Conservation (phyloP, 64 coral and sea anemone genomes). For the Pocillopora damicornis region DNA sequence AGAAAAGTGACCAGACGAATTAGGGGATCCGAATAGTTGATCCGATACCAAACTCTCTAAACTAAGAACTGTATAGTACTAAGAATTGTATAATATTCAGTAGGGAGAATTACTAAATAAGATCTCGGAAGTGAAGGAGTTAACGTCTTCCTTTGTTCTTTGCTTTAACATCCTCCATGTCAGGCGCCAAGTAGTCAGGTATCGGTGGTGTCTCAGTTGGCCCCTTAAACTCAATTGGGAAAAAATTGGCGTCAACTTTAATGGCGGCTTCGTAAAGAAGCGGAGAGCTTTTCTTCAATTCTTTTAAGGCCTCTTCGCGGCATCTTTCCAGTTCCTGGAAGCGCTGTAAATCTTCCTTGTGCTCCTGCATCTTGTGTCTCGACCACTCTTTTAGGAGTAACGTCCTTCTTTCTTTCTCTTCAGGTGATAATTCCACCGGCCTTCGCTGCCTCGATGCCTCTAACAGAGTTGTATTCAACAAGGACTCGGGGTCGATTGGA, state of each 20-base stretch:
- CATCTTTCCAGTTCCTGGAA: conserved; percentile 82
- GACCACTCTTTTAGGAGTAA: conserved; percentile 95
- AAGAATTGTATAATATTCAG: too few species aligned
- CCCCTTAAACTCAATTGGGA: conserved; percentile 85
- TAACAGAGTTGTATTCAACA: conserved; percentile 52
- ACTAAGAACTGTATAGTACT: too few species aligned
- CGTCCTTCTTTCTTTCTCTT: conserved; percentile 73
- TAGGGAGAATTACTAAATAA: too few species aligned
- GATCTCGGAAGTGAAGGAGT: background rate
- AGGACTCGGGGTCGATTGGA: conserved; percentile 63
- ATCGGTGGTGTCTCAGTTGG: conserved; percentile 93
- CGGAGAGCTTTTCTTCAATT: conserved; percentile 85
- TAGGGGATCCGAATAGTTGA: too few species aligned
- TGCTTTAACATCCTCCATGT: conserved; percentile 61
- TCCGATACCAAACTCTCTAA: too few species aligned
- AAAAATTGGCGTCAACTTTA: conserved; percentile 72
- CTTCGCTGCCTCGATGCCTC: conserved; percentile 56
- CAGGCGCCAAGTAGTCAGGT: conserved; percentile 81
- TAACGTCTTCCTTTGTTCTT: conserved; percentile 9
- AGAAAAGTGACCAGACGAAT: too few species aligned
- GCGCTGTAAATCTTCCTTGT: conserved; percentile 89
- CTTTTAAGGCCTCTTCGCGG: conserved; percentile 86
- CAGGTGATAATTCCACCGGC: conserved; percentile 40
- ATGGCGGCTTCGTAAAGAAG: conserved; percentile 86
- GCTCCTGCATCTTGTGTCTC: conserved; percentile 86